Evolutionary conservation across 2,113 vertebrate species (phyloP).

Genomic region (Gasterosteus aculeatus): DNA sequence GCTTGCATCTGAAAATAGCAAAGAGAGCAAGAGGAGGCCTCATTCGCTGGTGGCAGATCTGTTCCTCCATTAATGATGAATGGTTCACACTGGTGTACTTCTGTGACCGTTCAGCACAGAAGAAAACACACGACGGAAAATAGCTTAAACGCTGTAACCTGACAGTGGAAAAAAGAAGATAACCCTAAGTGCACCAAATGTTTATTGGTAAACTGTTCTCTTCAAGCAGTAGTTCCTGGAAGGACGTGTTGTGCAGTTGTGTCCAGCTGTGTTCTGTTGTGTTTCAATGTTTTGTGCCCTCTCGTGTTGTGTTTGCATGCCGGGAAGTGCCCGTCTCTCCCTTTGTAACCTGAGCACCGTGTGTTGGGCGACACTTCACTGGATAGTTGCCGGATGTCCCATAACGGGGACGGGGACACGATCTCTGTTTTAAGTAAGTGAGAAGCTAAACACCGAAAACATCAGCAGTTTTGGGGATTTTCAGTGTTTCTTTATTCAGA

Average conservation of each 20-base stretch:
- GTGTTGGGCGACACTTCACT: conserved; percentile 56
- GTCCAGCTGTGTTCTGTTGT: conserved; percentile 8
- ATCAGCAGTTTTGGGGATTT: too few species aligned
- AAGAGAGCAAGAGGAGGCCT: conserved; percentile 57
- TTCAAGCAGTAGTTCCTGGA: conserved; percentile 2
- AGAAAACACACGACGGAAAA: conserved; percentile 26
- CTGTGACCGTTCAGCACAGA: conserved; percentile 13
- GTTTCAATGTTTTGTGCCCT: conserved; percentile 67
- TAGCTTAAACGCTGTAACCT: neutral
- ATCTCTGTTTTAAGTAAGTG: conserved; percentile 33
- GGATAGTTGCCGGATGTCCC: conserved; percentile 49
- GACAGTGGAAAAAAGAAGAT: conserved; percentile 4
- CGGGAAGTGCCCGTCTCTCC: conserved; percentile 43
- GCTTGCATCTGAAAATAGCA: conserved; percentile 70
- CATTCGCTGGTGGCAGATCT: conserved; percentile 48
- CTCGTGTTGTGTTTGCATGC: conserved; percentile 62
- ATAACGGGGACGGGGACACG: conserved; percentile 52
- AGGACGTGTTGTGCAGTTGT: conserved; percentile 21
- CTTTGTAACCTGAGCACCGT: conserved; percentile 54
- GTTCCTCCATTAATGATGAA: conserved; percentile 43
- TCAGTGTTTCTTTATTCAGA: too few species aligned
- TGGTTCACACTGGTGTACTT: conserved; percentile 19
- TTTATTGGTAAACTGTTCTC: conserved; percentile 51
- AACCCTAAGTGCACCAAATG: conserved; percentile 25
- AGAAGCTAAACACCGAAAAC: neutral